Percentiles rank a stretch among this genome's conserved stretches.
These are phyloP conservation scores for Bunonema sp. DNA, from an alignment of 2,888 invertebrate species.

Conservation along the genomic window DNA sequence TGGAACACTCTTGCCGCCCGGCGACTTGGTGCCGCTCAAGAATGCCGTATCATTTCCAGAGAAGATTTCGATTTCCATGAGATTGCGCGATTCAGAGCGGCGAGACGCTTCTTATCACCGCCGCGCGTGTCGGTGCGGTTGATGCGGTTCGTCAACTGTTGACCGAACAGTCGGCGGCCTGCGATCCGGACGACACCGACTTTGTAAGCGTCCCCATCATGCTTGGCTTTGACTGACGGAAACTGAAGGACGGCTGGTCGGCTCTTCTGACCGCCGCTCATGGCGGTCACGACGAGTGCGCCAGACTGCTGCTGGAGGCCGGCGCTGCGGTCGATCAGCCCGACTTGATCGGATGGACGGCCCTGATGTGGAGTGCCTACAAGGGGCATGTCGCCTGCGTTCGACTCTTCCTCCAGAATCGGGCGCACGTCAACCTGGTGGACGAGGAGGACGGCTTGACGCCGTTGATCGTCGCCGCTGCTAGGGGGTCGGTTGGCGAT, in stretches of 20 bases:
- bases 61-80: no score
- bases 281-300: conserved; percentile 70
- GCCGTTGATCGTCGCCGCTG: conserved; percentile 37
- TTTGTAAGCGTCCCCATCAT: conserved; percentile 12
- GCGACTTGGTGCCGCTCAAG: no score
- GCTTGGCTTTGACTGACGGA: background rate
- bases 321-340: conserved; percentile 62
- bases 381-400: conserved; percentile 48
- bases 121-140: conserved; percentile 55
- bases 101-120: conserved; percentile 36
- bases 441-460: conserved; percentile 59
- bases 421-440: conserved; percentile 82
- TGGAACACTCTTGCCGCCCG: no score
- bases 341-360: conserved; percentile 70
- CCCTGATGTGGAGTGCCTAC: conserved; percentile 92
- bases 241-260: conserved; percentile 45
- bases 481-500: no score
- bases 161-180: conserved; percentile 53
- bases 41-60: no score
- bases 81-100: conserved; percentile 36
- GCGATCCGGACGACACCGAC: conserved; percentile 29
- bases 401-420: conserved; percentile 42
- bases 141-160: conserved; percentile 65
- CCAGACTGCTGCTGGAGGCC: conserved; percentile 64
- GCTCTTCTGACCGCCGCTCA: conserved; percentile 84